Percentiles rank a stretch among this genome's conserved stretches.
phyloP scores from a whole-genome alignment of 2,888 invertebrate species.

The Himalopsyche japonica region DNA sequence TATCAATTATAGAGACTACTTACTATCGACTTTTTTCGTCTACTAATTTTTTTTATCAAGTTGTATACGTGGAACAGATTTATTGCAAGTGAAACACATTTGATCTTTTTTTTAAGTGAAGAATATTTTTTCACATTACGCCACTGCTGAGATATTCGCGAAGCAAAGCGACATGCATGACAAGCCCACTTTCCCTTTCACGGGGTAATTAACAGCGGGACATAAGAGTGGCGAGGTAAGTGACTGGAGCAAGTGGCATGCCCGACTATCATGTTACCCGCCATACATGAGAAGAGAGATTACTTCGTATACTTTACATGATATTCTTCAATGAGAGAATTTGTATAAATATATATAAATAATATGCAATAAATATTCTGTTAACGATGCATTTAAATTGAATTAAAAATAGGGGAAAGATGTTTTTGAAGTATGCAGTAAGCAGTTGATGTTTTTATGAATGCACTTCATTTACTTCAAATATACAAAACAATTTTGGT shows the following conservation, averaged over 20 bases:
- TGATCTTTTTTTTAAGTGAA: no score
- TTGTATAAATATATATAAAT: background rate
- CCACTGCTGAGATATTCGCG: background rate
- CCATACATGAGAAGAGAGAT: background rate
- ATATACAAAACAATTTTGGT: no score
- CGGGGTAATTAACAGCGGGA: constrained; percentile 38
- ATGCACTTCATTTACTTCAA: no score
- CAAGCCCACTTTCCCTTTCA: constrained; percentile 40
- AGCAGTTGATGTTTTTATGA: no score
- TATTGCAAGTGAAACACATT: no score
- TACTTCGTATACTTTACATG: background rate
- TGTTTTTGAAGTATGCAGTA: no score
- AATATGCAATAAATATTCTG: background rate
- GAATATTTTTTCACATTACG: background rate
- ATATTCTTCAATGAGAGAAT: background rate
- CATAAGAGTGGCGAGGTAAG: constrained; percentile 29
- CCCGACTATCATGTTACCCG: background rate
- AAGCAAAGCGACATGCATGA: constrained; percentile 11
- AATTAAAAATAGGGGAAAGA: no score
- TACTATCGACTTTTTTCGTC: no score
- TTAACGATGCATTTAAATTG: no score
- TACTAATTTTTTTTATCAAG: no score
- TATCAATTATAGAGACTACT: no score
- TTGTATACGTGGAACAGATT: no score
- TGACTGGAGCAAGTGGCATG: constrained; percentile 12